phyloP scores from a whole-genome alignment of 2,113 vertebrate species.

The Muntiacus muntjak region DNA sequence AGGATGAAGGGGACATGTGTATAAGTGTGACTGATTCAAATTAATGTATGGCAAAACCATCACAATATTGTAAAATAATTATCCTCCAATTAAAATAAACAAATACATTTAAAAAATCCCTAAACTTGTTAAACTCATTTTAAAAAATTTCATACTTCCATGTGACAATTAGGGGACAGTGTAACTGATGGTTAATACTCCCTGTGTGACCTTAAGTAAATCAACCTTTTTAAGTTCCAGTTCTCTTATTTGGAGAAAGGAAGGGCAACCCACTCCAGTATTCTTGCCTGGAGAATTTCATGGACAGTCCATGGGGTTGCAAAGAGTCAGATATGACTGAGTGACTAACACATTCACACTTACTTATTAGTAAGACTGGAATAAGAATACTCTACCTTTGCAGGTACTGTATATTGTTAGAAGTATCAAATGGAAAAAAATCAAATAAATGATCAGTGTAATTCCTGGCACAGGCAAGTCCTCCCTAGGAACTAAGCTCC shows the following conservation, averaged over 20 bases:
- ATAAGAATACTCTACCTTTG: not conserved
- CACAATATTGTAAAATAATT: not conserved
- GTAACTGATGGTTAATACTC: not conserved
- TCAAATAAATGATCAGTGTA: not conserved
- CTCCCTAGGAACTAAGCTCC: not conserved
- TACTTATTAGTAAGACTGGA: slow-evolving; percentile 8
- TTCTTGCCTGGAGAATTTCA: not conserved
- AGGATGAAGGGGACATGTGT: not conserved
- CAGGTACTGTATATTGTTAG: not conserved
- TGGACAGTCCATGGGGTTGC: not conserved
- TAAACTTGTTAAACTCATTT: not conserved
- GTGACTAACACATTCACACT: not conserved
- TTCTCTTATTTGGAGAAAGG: slow-evolving; percentile 18
- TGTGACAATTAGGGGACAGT: not conserved
- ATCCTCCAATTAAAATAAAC: not conserved
- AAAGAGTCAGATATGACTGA: not conserved
- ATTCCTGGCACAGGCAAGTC: not conserved
- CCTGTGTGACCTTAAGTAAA: not conserved
- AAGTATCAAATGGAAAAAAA: slow-evolving; percentile 19
- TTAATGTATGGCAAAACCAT: not conserved
- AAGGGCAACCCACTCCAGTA: not conserved
- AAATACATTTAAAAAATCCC: not conserved
- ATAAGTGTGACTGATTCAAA: not conserved
- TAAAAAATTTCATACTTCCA: not conserved
- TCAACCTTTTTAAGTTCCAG: not conserved